Evolutionary conservation across 2,797 vertebrate genomes (phyloP).

Genomic region (Acanthurus leucopareius): DNA sequence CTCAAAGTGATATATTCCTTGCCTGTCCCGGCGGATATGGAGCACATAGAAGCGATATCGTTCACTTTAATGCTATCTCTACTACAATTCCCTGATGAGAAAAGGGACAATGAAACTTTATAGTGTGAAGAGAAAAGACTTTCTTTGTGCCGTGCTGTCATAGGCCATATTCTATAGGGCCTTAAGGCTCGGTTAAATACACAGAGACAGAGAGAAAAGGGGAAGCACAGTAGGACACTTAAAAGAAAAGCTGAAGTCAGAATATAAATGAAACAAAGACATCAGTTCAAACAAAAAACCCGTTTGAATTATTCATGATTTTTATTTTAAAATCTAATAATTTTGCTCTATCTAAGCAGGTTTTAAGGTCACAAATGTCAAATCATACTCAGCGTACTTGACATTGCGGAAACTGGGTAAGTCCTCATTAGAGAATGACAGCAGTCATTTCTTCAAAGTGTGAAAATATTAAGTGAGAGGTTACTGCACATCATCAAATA

Average conservation of each 20-base stretch:
- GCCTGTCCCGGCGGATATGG: conserved; percentile 62
- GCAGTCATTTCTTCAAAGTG: conserved; percentile 2
- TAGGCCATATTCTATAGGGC: conserved; percentile 46
- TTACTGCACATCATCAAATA: conserved; percentile 3
- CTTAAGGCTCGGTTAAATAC: conserved; percentile 57
- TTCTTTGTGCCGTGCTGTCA: conserved; percentile 58
- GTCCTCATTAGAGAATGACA: background rate
- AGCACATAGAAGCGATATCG: conserved; percentile 63
- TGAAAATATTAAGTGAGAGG: conserved; percentile 8
- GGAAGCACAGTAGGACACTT: conserved; percentile 21
- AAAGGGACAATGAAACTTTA: conserved; percentile 77
- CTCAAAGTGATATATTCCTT: conserved; percentile 65
- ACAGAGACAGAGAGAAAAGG: conserved; percentile 32
- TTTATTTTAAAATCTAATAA: background rate
- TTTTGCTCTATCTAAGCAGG: background rate
- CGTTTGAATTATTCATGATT: conserved; percentile 7
- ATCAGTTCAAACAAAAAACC: conserved; percentile 4
- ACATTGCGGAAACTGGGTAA: background rate
- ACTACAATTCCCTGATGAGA: conserved; percentile 71
- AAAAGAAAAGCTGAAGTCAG: background rate
- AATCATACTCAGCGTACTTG: background rate
- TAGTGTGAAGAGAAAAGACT: conserved; percentile 63
- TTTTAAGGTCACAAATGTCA: conserved; percentile 1
- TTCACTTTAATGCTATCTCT: conserved; percentile 71
- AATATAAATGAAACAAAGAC: conserved; percentile 32